Percentiles rank a stretch among this genome's conserved stretches.
Evolutionary conservation across 2,888 invertebrate species (phyloP).

Genomic region (Caprella mutica): DNA sequence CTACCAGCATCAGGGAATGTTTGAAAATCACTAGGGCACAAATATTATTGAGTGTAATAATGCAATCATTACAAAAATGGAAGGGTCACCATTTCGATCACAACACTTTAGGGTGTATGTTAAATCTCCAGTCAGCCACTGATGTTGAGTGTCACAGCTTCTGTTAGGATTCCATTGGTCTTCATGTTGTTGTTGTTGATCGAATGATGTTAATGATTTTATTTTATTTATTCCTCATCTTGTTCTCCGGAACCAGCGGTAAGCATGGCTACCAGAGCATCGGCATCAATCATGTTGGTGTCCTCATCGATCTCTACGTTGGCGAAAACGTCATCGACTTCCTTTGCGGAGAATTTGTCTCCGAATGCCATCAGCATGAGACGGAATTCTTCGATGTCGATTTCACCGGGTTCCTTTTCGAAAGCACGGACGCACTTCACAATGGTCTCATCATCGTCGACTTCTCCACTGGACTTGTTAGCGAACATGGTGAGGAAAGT

Average conservation of each 20-base stretch:
- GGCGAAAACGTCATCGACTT: slow-evolving; percentile 42
- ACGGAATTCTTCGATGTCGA: slow-evolving; percentile 42
- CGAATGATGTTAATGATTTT: neutral
- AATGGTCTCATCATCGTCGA: slow-evolving; percentile 51
- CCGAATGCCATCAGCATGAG: slow-evolving; percentile 55
- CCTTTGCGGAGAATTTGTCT: slow-evolving; percentile 52
- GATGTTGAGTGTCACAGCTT: slow-evolving; percentile 26
- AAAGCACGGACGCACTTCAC: slow-evolving; percentile 43
- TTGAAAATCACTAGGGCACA: neutral
- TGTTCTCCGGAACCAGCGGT: slow-evolving; percentile 28
- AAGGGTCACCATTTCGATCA: too few species aligned
- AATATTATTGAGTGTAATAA: too few species aligned
- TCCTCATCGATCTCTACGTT: slow-evolving; percentile 34
- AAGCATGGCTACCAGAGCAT: slow-evolving; percentile 31
- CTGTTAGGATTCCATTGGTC: neutral
- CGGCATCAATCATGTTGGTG: slow-evolving; percentile 28
- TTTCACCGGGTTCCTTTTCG: slow-evolving; percentile 33
- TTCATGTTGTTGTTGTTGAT: too few species aligned
- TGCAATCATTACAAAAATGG: too few species aligned
- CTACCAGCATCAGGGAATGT: slow-evolving; percentile 9
- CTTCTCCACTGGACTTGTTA: slow-evolving; percentile 46
- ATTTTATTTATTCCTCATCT: neutral
- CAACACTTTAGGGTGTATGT: too few species aligned
- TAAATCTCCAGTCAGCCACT: too few species aligned
- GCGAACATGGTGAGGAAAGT: slow-evolving; percentile 35